phyloP scores from a whole-genome alignment of 2,797 vertebrate species.

The Acomys russatus region DNA sequence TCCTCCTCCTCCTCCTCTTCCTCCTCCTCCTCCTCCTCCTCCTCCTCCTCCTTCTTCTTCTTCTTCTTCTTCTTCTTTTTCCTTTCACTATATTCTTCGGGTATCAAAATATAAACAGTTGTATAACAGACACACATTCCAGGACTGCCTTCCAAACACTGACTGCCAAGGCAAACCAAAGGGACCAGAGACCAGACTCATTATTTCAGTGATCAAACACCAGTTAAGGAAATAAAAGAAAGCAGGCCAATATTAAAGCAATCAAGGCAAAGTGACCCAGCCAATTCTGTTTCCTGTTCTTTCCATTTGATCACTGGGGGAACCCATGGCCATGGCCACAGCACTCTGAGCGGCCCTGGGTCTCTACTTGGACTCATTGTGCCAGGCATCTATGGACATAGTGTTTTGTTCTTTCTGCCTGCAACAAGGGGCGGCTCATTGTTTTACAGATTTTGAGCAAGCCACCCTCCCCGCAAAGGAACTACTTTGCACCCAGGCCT shows the following conservation, averaged over 20 bases:
- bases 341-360: background rate
- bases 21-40: no score
- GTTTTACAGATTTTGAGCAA: background rate
- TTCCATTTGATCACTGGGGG: background rate
- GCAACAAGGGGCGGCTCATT: background rate
- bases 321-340: background rate
- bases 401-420: background rate
- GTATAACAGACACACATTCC: background rate
- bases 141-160: constrained; percentile 15
- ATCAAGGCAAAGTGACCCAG: background rate
- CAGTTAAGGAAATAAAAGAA: constrained; percentile 46
- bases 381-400: background rate
- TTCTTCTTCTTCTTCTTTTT: no score
- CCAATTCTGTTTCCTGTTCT: background rate
- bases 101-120: constrained; percentile 37
- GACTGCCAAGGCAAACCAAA: constrained; percentile 31
- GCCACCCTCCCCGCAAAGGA: background rate
- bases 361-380: background rate
- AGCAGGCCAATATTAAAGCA: background rate
- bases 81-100: background rate
- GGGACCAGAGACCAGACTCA: constrained; percentile 35
- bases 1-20: no score
- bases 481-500: background rate
- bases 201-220: constrained; percentile 39
- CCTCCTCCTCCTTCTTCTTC: no score